A percentile compares a stretch with the other conserved stretches of the same genome.
These are phyloP conservation scores for Eulemur coronatus DNA, from an alignment of 2,797 vertebrate genomes.

Conservation along the genomic window DNA sequence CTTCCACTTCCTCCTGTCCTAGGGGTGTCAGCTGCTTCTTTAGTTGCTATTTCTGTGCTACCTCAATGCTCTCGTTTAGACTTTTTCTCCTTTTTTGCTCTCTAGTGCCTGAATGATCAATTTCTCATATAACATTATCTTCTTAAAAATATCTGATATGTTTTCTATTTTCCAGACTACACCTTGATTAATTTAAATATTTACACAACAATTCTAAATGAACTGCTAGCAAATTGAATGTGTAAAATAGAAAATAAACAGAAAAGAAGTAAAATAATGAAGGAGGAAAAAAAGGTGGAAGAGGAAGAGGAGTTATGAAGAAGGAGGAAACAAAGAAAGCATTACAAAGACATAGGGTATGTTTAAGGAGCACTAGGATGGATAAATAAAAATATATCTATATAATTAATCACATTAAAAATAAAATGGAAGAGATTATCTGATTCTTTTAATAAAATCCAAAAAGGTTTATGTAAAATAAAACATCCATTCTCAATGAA, in stretches of 20 bases:
- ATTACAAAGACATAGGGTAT: neutral
- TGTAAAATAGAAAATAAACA: neutral
- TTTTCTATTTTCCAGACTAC: neutral
- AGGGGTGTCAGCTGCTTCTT: neutral
- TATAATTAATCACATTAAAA: neutral
- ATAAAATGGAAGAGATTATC: neutral
- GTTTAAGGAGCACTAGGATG: neutral
- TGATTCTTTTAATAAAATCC: neutral
- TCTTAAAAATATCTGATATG: neutral
- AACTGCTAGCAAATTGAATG: neutral
- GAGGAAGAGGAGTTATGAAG: neutral
- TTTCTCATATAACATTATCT: neutral
- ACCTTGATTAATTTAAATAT: neutral
- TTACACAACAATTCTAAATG: neutral
- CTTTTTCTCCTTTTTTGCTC: neutral
- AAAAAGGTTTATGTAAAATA: neutral
- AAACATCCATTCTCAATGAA: neutral
- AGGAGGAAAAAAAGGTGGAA: fast-evolving
- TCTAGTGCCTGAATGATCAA: neutral
- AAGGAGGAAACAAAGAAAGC: neutral
- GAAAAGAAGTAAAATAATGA: no score
- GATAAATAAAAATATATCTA: neutral
- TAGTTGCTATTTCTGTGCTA: neutral
- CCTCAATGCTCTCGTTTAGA: neutral
- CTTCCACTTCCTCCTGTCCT: neutral